Evolutionary conservation across 2,797 vertebrate genomes (phyloP).

Genomic region (Myotis pilosus): DNA sequence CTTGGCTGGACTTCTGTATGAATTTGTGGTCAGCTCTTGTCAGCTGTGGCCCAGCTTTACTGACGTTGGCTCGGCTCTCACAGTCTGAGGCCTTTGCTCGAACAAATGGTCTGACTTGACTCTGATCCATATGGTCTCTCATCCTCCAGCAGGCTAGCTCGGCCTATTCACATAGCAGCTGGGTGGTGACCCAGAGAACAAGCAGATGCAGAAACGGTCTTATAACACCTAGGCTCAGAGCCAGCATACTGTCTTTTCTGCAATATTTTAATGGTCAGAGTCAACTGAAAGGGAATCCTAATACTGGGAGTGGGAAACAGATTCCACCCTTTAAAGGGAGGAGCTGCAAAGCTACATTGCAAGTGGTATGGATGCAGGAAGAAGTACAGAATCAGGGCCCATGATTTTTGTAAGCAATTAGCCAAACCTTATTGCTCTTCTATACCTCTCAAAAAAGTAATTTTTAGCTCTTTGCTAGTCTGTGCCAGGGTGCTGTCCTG

Average conservation of each 20-base stretch:
- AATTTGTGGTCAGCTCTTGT: slow-evolving; percentile 8
- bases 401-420: not conserved
- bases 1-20: not conserved
- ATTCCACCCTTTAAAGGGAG: not conserved
- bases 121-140: not conserved
- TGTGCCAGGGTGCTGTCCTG: not conserved
- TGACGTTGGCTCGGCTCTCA: not conserved
- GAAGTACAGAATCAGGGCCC: not conserved
- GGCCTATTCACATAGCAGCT: not conserved
- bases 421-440: not conserved
- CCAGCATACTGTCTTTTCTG: not conserved
- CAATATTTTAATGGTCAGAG: not conserved
- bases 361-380: not conserved
- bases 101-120: not conserved
- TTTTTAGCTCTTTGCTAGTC: not conserved
- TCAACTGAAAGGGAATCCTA: not conserved
- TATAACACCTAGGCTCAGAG: not conserved
- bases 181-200: not conserved
- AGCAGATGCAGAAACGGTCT: not conserved
- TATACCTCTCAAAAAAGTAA: not conserved
- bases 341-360: not conserved
- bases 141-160: not conserved
- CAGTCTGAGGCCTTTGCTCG: not conserved
- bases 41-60: not conserved
- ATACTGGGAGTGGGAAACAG: not conserved